Conservation (phyloP, 2,113 vertebrate genomes). For the Bubalus kerabau region DNA sequence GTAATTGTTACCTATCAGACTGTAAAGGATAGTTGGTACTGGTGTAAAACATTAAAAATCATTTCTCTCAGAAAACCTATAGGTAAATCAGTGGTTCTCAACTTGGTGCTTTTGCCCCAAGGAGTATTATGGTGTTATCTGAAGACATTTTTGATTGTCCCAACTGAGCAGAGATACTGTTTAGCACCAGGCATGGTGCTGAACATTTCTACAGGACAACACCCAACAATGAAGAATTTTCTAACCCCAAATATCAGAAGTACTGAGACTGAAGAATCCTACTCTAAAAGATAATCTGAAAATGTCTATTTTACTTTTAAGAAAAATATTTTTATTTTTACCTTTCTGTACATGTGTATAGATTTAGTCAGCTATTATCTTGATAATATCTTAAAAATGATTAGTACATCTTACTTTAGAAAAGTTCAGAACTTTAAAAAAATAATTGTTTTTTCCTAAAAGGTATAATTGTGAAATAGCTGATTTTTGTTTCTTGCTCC, state of each 20-base stretch:
- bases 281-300: not conserved
- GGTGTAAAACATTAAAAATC: not conserved
- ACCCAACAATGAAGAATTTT: not conserved
- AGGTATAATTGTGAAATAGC: not conserved
- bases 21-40: not conserved
- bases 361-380: not conserved
- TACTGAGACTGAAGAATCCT: not conserved
- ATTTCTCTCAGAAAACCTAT: constrained; percentile 14
- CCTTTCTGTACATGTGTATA: not conserved
- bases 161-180: not conserved
- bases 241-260: not conserved
- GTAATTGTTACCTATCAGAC: not conserved
- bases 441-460: not conserved
- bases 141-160: not conserved
- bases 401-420: not conserved
- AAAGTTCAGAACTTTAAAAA: not conserved
- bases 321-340: not conserved
- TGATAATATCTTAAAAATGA: not conserved
- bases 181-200: not conserved
- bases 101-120: not conserved
- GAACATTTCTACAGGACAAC: not conserved
- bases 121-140: not conserved
- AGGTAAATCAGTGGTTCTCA: not conserved
- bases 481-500: not conserved
- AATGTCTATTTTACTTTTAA: not conserved